Evolutionary conservation across 1,140 invertebrate species (phyloP), one percentile per base, ranked within the genome.

Genomic region (Spodoptera litura): DNA sequence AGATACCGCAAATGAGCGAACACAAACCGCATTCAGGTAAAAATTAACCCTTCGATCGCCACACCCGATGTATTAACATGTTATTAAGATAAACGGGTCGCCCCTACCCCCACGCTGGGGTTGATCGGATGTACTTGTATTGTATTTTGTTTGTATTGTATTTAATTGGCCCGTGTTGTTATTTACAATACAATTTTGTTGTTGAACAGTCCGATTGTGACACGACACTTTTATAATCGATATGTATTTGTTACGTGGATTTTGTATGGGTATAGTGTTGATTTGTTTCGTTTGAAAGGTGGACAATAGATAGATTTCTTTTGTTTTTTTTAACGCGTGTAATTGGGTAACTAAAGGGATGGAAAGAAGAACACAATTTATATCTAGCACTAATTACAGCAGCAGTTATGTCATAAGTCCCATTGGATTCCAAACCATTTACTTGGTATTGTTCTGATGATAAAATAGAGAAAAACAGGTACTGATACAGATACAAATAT

Each of bases 31-130:
- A 64, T 53, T 59, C 80, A 82, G 83, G 84, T 81, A 78, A 68
- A 84, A 78, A 78, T 81, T 71, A 80, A 81, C 80, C 81, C 73
- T 75, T 70, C 79, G 68, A 73, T 73, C 58, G 59, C 55, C 27
- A 64, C 59, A 51, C 44, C 52, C 58, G 73, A 62, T 64, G 73
- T 79, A 84, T 86, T 83, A 88, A 86, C 84, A 85, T 88, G 87
- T 89, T 85, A 89, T 89, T 89, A 84, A 80, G 83, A 85, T 88
- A 88, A 87, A 82, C 77, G 79, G 77, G 80, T 77, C 68, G 27
- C 73, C 59, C 44, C 51, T 75, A 75, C 73, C 71, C 68, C 83
- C 78, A 78, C 62, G 81, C 81, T 78, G 76, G 74, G 78, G 64
- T 51, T 80, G 53, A 72, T 80, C 77, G 81, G 68, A 78, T 79